Evolutionary conservation across 2,113 vertebrate genomes (phyloP), one percentile per base, ranked within the genome.

Genomic region (Emydura subglobosa): DNA sequence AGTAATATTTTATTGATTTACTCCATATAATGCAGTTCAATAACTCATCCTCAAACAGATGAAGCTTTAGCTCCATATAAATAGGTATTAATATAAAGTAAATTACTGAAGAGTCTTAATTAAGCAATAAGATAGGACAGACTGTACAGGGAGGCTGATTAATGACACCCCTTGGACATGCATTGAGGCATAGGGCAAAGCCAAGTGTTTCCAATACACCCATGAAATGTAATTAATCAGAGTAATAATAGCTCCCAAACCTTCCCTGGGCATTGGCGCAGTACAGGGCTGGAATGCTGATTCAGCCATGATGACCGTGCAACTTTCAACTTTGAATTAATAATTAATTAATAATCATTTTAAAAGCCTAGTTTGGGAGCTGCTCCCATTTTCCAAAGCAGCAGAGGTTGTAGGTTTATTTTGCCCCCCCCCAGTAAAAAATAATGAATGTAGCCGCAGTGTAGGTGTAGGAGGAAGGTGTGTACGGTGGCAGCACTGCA

Each of bases 81-180:
- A 97, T 91, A 97, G 85, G 78, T 95, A 96, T 97, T 96, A 97
- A 98, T 97, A 95, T 95, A 95, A 88, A 95, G 54, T 95, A 97
- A 97, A 97, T 95, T 96, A 97, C 93, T 88, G 90, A 86, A 13
- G 81, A 94, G 79, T 50, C 91, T 97, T 97, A 97, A 97, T 97
- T 97, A 98, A 95, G 96, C 87, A 90, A 80, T 96, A 86, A 92
- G 87, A 85, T 29, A n/a, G 92, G 82, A 87, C 91, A 91, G 80
- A 86, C 86, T 86, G 65, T 91, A 59, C 34, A 89, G 88, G 92
- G 1, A 1, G 83, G 74, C 78, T 97, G 97, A 98, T 97, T 88
- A 91, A 98, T 89, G 83, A 91, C 76, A 92, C 74, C 55, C 34
- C 87, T 91, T 91, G 85, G 89, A 96, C n/a, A 57, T 25, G 76